phyloP scores from a whole-genome alignment of 2,113 vertebrate genomes.

The Chloropsis hardwickii region DNA sequence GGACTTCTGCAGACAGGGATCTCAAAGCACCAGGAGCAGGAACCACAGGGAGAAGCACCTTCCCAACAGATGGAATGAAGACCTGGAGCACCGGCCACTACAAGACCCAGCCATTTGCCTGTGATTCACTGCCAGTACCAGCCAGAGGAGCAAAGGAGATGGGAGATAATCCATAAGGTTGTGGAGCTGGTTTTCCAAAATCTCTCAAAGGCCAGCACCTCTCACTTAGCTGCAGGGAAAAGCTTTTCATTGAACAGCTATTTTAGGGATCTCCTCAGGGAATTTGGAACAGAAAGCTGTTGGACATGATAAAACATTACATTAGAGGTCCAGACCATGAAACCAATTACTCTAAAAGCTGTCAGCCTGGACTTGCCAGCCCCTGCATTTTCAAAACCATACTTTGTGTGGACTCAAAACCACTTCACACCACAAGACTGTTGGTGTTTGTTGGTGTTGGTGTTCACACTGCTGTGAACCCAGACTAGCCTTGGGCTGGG shows the following conservation, averaged over 20 bases:
- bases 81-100: background rate
- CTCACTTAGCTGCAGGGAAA: background rate
- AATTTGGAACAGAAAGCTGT: slow-evolving; percentile 27
- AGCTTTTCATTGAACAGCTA: slow-evolving; percentile 17
- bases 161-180: background rate
- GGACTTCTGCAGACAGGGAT: background rate
- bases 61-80: background rate
- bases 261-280: slow-evolving; percentile 23
- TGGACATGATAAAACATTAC: slow-evolving; percentile 8
- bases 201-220: background rate
- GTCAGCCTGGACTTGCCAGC: background rate
- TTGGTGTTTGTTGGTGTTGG: background rate
- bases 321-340: slow-evolving; percentile 1
- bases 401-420: background rate
- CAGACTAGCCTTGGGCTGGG: background rate
- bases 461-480: background rate
- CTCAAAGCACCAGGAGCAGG: background rate
- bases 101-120: background rate
- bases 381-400: background rate
- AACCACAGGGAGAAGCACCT: background rate
- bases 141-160: background rate
- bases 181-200: background rate
- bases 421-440: fast-evolving
- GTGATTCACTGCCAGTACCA: background rate
- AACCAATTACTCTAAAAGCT: slow-evolving; percentile 16